phyloP scores from a whole-genome alignment of 2,888 invertebrate species.

The Steinernema scapterisci region DNA sequence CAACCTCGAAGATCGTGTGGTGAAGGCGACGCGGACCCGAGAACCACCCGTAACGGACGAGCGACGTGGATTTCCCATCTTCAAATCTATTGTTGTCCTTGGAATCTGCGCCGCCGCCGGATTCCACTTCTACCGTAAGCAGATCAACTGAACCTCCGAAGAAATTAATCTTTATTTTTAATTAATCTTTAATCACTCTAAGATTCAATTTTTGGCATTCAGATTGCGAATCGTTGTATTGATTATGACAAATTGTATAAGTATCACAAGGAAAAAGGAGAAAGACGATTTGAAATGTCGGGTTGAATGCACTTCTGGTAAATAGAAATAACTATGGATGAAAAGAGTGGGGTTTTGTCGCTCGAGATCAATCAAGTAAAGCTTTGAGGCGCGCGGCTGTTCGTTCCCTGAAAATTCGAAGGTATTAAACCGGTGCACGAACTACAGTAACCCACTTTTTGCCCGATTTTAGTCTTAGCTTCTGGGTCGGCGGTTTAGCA shows the following conservation, averaged over 20 bases:
- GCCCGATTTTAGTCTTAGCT: constrained; percentile 41
- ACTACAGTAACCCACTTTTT: constrained; percentile 42
- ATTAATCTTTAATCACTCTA: neutral
- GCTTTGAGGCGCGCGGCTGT: constrained; percentile 56
- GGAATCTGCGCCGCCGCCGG: neutral
- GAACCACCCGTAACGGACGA: neutral
- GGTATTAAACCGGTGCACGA: no score
- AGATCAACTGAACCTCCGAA: no score
- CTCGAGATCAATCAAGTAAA: constrained; percentile 69
- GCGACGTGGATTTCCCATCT: neutral
- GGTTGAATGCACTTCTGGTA: neutral
- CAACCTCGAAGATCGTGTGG: constrained; percentile 47
- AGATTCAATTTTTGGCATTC: neutral
- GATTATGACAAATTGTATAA: neutral
- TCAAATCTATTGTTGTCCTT: neutral
- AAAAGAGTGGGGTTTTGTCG: no score
- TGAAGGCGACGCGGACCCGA: neutral
- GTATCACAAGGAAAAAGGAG: constrained; percentile 16
- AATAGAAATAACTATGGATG: no score
- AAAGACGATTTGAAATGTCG: constrained; percentile 8
- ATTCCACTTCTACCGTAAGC: neutral
- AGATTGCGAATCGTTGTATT: neutral
- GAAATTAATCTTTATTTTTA: neutral
- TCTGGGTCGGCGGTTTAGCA: constrained; percentile 6
- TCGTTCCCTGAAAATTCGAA: constrained; percentile 53